Conservation (phyloP, 2,797 vertebrate genomes). For the Oophaga sylvatica region DNA sequence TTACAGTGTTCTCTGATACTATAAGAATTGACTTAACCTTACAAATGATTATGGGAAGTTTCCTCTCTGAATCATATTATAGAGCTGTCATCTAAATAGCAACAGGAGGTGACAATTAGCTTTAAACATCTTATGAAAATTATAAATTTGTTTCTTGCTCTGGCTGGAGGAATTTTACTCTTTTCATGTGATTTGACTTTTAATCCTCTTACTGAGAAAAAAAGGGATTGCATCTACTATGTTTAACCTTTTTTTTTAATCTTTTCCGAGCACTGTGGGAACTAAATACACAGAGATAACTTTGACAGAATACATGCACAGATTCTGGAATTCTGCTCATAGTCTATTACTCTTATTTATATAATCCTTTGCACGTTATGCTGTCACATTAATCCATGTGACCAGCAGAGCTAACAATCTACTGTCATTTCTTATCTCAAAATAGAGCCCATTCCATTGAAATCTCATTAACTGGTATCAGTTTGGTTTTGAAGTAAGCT, state of each 20-base stretch:
- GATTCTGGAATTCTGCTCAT: neutral
- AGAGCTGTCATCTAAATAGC: neutral
- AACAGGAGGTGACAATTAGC: neutral
- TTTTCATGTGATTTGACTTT: constrained; percentile 47
- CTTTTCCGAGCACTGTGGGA: constrained; percentile 23
- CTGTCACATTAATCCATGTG: neutral
- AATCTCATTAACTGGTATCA: neutral
- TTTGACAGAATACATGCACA: neutral
- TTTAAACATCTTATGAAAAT: constrained; percentile 11
- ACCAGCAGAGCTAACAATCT: neutral
- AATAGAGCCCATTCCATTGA: neutral
- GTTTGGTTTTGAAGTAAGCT: no score
- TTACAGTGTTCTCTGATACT: no score
- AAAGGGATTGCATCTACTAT: neutral
- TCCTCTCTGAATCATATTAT: neutral
- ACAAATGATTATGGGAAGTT: constrained; percentile 1
- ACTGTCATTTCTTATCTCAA: neutral
- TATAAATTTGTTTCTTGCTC: neutral
- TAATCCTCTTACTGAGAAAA: constrained; percentile 44
- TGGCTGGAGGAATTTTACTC: neutral
- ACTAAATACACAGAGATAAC: neutral
- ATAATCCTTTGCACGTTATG: neutral
- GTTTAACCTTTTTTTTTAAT: neutral
- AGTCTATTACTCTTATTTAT: neutral
- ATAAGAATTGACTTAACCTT: neutral